Base-by-base conservation (phyloP, 1,140 invertebrate species). In the Drosophila funebris region DNA sequence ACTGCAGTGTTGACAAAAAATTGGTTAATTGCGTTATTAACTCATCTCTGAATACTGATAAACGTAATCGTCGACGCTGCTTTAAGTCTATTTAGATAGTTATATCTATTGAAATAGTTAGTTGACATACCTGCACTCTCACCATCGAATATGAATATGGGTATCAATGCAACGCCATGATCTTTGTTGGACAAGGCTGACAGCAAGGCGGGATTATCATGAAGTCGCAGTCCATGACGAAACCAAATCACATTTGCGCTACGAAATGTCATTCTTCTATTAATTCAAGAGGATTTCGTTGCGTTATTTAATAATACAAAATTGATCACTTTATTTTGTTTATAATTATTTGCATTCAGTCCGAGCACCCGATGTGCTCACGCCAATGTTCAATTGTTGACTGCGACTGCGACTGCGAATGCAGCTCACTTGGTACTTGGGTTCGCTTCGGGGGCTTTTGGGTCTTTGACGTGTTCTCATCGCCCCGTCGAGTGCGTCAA, bases 101-200 rank as follows among this genome's bases (percentile, higher is more conserved):
- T 16, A 24, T 29, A 46, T 16, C 13, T 14, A 4, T 3, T 22
- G 4, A 56, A 6, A 22, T 33, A 58, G 11, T 11, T 33, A 7
- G 7, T 9, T 1, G 5, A 53, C 89, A 88, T 87, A 94, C 94
- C 94, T 85, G 95, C 95, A 67, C 94, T 95, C 89, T 95, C 93
- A 48, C 95, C 95, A 91, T 96, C 95, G 85, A 96, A 96, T 54
- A 96, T 95, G 77, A 95, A 96, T 1, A 96, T 81, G 0, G 95
- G 94, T 70, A 94, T 94, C 68, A 95, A 92, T 0, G 92, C 77
- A 16, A 78, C 54, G n/a, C 69, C 87, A 16, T 78, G 92, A 29
- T 90, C 78, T 57, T 78, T 84, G 50, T 94, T 92, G 37, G 93
- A 89, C 0, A 95, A 69, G 0, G 95, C 95, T 20, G 93, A 92